Evolutionary conservation across 2,113 vertebrate genomes (phyloP), one percentile per base, ranked within the genome.

Genomic region (Phycodurus eques): DNA sequence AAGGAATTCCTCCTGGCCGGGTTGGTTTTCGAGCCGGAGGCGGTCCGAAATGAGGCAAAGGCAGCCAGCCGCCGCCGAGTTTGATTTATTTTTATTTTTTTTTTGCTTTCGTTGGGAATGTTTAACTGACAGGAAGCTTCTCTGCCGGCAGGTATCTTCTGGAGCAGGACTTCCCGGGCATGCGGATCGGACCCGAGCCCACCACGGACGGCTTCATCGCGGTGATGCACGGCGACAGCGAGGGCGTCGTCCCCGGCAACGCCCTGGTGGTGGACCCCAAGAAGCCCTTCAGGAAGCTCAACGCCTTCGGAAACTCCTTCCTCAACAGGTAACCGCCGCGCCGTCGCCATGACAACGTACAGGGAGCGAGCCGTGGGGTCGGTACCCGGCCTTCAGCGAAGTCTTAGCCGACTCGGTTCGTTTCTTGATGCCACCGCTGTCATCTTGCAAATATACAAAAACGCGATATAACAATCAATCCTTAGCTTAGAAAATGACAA

Each of bases 121-220:
- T 57, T 22, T 20, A 3, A n/a, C 57, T 33, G 57, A 60, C 22
- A 13, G 57, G 59, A 42, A 4, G 61, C 19, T 19, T 35, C 31
- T 19, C 6, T 33, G 27, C 3, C 22, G 6, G 2, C 67, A 96
- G 97, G 78, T 99, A 98, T 75, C 89, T 99, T 67, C 77, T 99
- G 0, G 97, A 99, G 71, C 95, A 99, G 87, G 97, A 99, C 54
- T 98, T 99, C 61, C 97, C 97, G 4, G 97, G 97, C 44, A 99
- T 99, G 97, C 89, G 97, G 73, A 99, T 99, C 31, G 97, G 97
- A 53, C 97, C 97, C 0, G 97, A 99, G 81, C 97, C 97, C 43
- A 99, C 97, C 64, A 99, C 97, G 0, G 97, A 99, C 80, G 97
- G 96, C 59, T 99, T 99, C 87, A 98, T 99, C 57, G 96, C 97